phyloP scores from a whole-genome alignment of 2,888 invertebrate genomes.

The Epirrhoe alternata region DNA sequence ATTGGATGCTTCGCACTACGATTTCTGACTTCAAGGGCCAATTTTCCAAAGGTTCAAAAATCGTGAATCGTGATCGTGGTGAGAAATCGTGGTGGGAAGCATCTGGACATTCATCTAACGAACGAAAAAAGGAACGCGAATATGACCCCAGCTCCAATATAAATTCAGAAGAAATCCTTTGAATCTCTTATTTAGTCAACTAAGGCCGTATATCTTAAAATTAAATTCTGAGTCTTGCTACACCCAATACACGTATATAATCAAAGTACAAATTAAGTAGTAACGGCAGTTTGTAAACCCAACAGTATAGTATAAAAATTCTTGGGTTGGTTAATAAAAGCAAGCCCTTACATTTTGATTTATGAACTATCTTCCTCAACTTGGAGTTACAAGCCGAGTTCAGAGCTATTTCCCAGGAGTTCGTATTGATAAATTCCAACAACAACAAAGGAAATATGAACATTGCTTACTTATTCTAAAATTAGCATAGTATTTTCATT shows the following conservation, averaged over 20 bases:
- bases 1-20: too few relatives aligned
- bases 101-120: too few relatives aligned
- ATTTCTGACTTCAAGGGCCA: too few relatives aligned
- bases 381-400: neutral
- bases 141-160: neutral
- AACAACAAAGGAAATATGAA: neutral
- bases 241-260: too few relatives aligned
- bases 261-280: neutral
- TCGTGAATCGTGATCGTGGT: too few relatives aligned
- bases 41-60: too few relatives aligned
- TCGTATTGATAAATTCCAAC: slow-evolving; percentile 10
- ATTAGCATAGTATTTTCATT: neutral
- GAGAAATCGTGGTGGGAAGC: too few relatives aligned
- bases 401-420: slow-evolving; percentile 22
- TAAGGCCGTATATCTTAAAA: too few relatives aligned
- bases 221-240: too few relatives aligned
- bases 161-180: neutral
- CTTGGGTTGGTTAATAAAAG: too few relatives aligned
- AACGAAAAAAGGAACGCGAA: too few relatives aligned
- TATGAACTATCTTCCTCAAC: slow-evolving; percentile 13
- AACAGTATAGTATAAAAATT: too few relatives aligned
- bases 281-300: neutral
- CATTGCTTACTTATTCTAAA: slow-evolving; percentile 6
- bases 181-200: neutral
- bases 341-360: slow-evolving; percentile 4